These are phyloP conservation scores for Aplochiton taeniatus DNA, from an alignment of 2,797 vertebrate species.

Conservation along the genomic window DNA sequence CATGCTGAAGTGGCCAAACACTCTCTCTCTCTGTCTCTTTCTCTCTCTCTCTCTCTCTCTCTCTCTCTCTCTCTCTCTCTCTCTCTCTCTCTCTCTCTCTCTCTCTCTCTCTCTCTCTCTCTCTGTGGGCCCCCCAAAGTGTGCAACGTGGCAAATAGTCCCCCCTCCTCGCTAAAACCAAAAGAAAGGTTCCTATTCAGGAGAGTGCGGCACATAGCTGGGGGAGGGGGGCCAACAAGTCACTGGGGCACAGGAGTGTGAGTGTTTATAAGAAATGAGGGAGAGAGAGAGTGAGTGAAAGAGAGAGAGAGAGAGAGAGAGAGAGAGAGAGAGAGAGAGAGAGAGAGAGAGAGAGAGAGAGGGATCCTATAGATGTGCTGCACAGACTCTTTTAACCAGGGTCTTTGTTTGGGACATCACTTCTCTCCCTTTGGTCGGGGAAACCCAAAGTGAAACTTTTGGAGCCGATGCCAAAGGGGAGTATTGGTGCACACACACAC, in stretches of 20 bases:
- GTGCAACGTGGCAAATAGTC: constrained; percentile 43
- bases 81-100: too few relatives aligned
- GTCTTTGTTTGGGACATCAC: too few relatives aligned
- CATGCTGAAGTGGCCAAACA: constrained; percentile 14
- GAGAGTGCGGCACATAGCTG: constrained; percentile 3
- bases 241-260: neutral
- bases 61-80: neutral
- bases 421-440: too few relatives aligned
- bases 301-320: neutral
- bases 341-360: neutral
- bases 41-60: too few relatives aligned
- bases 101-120: neutral
- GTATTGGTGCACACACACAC: neutral
- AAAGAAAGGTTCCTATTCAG: constrained; percentile 33
- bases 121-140: constrained; percentile 20
- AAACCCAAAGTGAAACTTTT: too few relatives aligned
- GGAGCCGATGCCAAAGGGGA: too few relatives aligned
- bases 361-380: neutral
- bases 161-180: constrained; percentile 25
- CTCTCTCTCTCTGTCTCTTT: too few relatives aligned
- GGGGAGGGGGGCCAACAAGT: neutral
- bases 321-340: neutral
- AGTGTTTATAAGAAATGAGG: neutral
- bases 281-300: neutral
- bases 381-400: neutral